Evolutionary conservation across 2,888 invertebrate genomes (phyloP), one percentile per base, ranked within the genome.

Genomic region (Dryobotodes eremita): DNA sequence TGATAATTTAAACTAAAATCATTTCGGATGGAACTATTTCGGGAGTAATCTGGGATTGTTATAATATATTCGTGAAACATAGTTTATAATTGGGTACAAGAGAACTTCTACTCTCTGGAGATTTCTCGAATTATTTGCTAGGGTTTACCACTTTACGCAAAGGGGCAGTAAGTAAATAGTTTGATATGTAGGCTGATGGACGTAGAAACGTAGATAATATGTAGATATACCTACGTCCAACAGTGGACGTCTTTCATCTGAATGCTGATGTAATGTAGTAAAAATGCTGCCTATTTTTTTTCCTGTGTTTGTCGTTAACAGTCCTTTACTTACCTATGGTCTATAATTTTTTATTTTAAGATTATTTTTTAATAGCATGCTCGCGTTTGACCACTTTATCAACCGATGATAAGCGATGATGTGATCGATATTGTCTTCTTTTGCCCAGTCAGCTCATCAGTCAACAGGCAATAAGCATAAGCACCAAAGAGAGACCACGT

Each of bases 11-110:
- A 59, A 75, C 68, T 82, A 69, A 75, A 71, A 68, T 82, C 76
- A n/a, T 75, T 71, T 71, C 31, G n/a, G 36, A 64, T 64, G n/a
- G 57, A 71, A 75, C 46, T 57, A 59, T 85, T 85, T 72, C 59
- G 13, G 48, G 23, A 71, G 31, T 64, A 82, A 82, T 68, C 76
- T 53, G 76, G 53, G 53, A 75, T 85, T 53, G 62, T 68, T 62
- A 57, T 65, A 81, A 71, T 82, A 71, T 75, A 82, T 82, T 82
- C 68, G 53, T 50, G 68, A 55, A 55, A 42, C 48, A n/a, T 79
- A 61, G 69, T 66, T 84, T 79, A 66, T 81, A 80, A 79, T 79
- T 79, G 71, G 68, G 8, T 57, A 80, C 69, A 84, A 26, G 48
- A 50, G 23, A 69, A 69, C 50, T 80, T 82, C 20, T 50, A 50